phyloP scores from a whole-genome alignment of 1,140 invertebrate genomes.

The Pristionchus pacificus region DNA sequence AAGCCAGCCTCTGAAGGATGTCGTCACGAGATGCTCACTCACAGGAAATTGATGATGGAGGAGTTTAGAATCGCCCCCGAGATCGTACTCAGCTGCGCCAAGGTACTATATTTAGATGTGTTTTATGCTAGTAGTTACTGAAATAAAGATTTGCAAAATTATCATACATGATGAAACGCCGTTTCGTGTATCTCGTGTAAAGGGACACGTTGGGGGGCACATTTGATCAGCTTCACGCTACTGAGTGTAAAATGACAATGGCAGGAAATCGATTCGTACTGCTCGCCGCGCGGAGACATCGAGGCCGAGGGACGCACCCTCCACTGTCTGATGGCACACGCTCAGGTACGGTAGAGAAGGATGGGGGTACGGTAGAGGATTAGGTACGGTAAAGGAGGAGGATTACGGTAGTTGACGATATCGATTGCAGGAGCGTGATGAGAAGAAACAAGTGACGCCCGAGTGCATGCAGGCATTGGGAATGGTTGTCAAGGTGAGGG shows the following conservation, averaged over 20 bases:
- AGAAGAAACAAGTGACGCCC: conserved; percentile 37
- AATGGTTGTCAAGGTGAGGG: conserved; percentile 45
- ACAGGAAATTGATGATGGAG: conserved; percentile 82
- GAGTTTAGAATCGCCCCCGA: conserved; percentile 88
- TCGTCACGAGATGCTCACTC: conserved; percentile 77
- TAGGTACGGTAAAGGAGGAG: conserved; percentile 4
- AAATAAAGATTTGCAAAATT: too few species aligned
- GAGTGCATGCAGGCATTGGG: conserved; percentile 49
- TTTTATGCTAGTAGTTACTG: too few species aligned
- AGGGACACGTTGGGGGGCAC: too few species aligned
- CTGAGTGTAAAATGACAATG: background rate
- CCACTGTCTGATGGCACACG: conserved; percentile 90
- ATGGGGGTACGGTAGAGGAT: background rate
- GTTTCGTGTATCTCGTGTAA: too few species aligned
- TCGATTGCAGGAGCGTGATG: conserved; percentile 40
- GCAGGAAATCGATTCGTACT: conserved; percentile 70
- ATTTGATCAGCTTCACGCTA: too few species aligned
- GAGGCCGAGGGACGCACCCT: conserved; percentile 80
- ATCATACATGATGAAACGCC: too few species aligned
- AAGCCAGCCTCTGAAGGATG: too few species aligned
- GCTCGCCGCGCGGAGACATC: conserved; percentile 59
- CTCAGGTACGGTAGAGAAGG: conserved; percentile 57
- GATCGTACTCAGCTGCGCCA: conserved; percentile 78
- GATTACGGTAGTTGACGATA: background rate
- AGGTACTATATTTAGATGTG: conserved; percentile 73